Evolutionary conservation across 2,113 vertebrate species (phyloP).

Genomic region (Danionella cerebrum): DNA sequence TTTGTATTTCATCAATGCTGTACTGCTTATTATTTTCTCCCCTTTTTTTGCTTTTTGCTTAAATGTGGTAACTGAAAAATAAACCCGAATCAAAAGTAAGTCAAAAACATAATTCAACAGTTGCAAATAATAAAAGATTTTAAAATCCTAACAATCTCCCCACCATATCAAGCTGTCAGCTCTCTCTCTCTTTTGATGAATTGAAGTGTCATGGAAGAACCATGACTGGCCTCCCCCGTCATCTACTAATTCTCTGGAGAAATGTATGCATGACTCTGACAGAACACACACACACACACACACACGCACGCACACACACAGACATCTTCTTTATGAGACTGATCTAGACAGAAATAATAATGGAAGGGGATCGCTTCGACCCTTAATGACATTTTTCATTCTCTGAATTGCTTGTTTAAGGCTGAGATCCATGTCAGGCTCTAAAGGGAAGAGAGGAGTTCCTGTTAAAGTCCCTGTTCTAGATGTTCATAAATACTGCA

Average conservation of each 20-base stretch:
- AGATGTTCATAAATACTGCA: constrained; percentile 11
- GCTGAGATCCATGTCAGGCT: not conserved
- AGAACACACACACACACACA: not conserved
- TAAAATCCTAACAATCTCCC: not conserved
- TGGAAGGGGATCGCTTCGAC: not conserved
- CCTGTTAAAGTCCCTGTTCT: not conserved
- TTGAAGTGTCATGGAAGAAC: constrained; percentile 21
- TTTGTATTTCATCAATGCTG: no score
- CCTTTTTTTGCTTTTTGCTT: no score
- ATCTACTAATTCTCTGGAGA: constrained; percentile 35
- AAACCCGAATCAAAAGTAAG: no score
- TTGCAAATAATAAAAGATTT: no score
- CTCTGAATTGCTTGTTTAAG: not conserved
- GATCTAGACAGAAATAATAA: not conserved
- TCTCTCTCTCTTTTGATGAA: constrained; percentile 32
- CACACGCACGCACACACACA: not conserved
- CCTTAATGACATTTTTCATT: not conserved
- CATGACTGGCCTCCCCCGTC: constrained; percentile 17
- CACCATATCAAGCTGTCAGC: not conserved
- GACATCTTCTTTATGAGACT: not conserved
- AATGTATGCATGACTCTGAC: constrained; percentile 36
- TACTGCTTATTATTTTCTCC: no score
- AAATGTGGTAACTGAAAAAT: no score
- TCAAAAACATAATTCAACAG: no score
- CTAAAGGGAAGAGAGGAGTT: not conserved